Evolutionary conservation across 2,888 invertebrate genomes (phyloP), one percentile per base, ranked within the genome.

Genomic region (Lottia gigantea): DNA sequence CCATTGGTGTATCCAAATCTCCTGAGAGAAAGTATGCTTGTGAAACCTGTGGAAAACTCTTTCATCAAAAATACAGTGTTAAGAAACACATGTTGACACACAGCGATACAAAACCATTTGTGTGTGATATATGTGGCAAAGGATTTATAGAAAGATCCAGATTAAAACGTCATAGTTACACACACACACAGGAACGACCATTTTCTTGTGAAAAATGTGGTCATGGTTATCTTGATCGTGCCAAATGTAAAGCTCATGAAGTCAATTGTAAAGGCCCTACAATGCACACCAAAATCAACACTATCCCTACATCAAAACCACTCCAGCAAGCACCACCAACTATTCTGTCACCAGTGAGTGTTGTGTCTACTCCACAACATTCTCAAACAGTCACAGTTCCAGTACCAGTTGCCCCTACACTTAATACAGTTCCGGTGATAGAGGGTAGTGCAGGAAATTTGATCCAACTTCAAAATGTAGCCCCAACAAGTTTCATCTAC

Each of bases 91-190:
- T 55, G 55, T 23, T 55, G 19, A 55, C 55, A 19, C 55, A 55
- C 55, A 55, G 55, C 23, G 55, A 55, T 55, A 55, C 19, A 55
- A 55, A 55, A 55, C 55, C 55, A 23, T 55, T 55, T 55, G 55
- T 55, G 19, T 55, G 55, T 23, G 55, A 55, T 14, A 23, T 55
- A 55, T 55, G 55, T 55, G 55, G 55, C 15, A 55, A 55, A 55
- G 55, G 55, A 23, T 55, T 55, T 55, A 55, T 55, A 23, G 55
- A 55, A 19, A 55, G 55, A 55, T 55, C 55, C 11, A 55, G 55
- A 55, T 55, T 55, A 55, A 55, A 55, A 55, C 55, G 55, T 14
- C 55, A 55, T 55, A 55, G 55, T 23, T 55, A 55, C 55, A 55
- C 55, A 23, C 55, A 55, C 55, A 55, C 55, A 19, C 55, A 55